phyloP scores from a whole-genome alignment of 2,888 invertebrate species.

The Plebejus melissa region DNA sequence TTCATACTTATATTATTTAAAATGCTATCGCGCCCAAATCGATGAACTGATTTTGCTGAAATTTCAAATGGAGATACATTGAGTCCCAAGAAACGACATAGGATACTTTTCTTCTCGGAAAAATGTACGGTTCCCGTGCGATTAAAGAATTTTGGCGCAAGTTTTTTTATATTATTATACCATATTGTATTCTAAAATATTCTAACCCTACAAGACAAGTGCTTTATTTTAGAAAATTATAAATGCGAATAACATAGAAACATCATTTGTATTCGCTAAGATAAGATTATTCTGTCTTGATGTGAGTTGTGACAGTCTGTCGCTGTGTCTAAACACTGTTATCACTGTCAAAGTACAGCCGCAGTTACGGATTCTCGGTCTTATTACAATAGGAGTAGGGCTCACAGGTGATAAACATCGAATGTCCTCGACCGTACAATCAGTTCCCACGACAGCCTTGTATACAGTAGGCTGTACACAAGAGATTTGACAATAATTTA shows the following conservation, averaged over 20 bases:
- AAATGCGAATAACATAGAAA: neutral
- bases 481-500: neutral
- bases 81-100: no score
- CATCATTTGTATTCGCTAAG: neutral
- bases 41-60: no score
- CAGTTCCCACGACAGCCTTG: conserved; percentile 6
- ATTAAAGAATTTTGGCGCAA: no score
- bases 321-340: conserved; percentile 7
- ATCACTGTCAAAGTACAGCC: neutral
- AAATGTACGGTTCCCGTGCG: no score
- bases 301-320: neutral
- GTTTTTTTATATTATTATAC: no score
- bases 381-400: neutral
- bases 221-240: neutral
- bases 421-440: neutral
- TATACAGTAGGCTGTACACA: neutral
- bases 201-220: no score
- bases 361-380: neutral
- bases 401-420: neutral
- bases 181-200: no score
- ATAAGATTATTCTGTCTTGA: neutral
- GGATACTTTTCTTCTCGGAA: no score
- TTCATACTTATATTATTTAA: neutral
- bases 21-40: neutral
- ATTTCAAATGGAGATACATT: no score